Base-by-base conservation (phyloP, 2,888 invertebrate species). In the Itoplectis maculator region DNA sequence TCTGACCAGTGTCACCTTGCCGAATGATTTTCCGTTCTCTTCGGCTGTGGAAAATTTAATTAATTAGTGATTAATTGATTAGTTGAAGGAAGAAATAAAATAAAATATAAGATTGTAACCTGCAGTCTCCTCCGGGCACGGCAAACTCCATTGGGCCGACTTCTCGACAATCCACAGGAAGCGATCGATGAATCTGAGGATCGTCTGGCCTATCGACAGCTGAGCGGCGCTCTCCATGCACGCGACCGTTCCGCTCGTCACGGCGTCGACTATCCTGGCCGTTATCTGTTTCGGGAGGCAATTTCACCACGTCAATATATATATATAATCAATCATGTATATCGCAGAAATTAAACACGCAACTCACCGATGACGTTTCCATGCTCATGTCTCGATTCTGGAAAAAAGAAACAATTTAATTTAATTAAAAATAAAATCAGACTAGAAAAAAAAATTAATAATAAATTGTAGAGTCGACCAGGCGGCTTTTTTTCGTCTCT, bases 61-160 rank as follows among this genome's bases (percentile, higher is more conserved):
- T 61, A n/a, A 37, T 37, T 37, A 0, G 5, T 15, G 5, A 2
- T 1, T 61, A 37, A 9, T 56, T 42, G 8, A 37, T 13, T 18
- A 51, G 20, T 15, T 3, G 15, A 61, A 9, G 13, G 15, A n/a
- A 37, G 29, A 29, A 29, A 40, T 15, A 42, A 83, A 66, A 23
- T 35, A 11, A 63, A n/a, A 2, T 56, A 35, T 13, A 13, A 37
- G 40, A 8, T 59, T 15, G 59, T 63, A 23, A 88, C 87, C 88
- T 45, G 70, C 35, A 1, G 59, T 18, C 1, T 86, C 59, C 78
- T 89, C 89, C 6, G 88, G 84, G n/a, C 47, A 6, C 0, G 95
- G 95, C 37, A 95, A 93, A 8, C 95, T 94, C 95, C 95, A 95
- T 77, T 94, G 93, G 0, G 94, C 93, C 37, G 94, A 93, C 86